Base-by-base conservation (phyloP, 2,888 invertebrate genomes). In the Drosophila picticornis region DNA sequence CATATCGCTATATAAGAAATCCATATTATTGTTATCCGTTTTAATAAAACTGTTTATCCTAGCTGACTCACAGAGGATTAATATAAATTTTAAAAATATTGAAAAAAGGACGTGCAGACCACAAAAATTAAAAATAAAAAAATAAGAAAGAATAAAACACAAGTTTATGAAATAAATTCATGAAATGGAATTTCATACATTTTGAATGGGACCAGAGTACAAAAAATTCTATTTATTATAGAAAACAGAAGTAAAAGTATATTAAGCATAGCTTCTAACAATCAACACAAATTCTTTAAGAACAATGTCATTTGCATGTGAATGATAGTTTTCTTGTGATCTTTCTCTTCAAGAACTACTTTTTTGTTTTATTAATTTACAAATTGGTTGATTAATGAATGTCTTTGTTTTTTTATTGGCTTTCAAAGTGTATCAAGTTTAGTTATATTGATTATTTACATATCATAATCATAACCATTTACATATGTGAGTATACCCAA, bases 1-100 rank as follows among this genome's bases (percentile, higher is more conserved):
- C 72, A 60, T 65, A 59, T 46, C 75, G 63, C 70, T 75, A 40
- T 75, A 61, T 75, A 75, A 63, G 69, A 79, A 71, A 50, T 11
- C 2, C 9, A 10, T 40, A 29, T 43, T 57, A 13, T 56, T 56
- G 40, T 53, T 59, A 27, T 32, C 40, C 55, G 9, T 46, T 34
- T 34, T 34, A 34, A n/a, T 46, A 46, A 46, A 46, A 46, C 16
- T 9, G 5, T 46, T 25, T 25, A 46, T 46, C 46, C 25, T 16
- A 46, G 9, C 43, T 43, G 43, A 43, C 22, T 43, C 11, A 22
- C 11, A 22, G 10, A 0, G 2, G 10, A 4, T 40, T n/a, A 4
- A n/a, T 5, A n/a, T 11, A 11, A 2, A 5, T 22, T 2, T 40
- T 5, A 4, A n/a, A n/a, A n/a, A n/a, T n/a, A n/a, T n/a, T n/a